Evolutionary conservation across 2,888 invertebrate genomes (phyloP), one percentile per base, ranked within the genome.

Genomic region (Eupsilia transversa): DNA sequence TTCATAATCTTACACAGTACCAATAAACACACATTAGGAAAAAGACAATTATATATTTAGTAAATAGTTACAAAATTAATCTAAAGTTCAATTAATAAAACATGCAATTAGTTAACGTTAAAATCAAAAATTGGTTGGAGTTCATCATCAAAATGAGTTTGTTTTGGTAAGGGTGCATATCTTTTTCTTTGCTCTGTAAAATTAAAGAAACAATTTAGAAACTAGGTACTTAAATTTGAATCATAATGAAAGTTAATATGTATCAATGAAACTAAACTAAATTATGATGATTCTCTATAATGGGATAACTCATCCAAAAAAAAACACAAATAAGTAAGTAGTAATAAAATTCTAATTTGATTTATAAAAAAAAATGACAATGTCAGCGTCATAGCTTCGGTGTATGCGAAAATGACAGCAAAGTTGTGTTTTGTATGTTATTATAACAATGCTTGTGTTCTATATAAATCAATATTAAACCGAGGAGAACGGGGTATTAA

Each of bases 101-200:
- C 79, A 84, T 79, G 79, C 79, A 80, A 67, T 70, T 70, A 61
- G 72, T 76, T 75, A 65, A 77, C 56, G 9, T 56, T 43, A 57
- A 71, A 77, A 57, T 49, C 2, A 56, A 57, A 57, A 57, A 72
- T 52, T 52, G 43, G 59, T 76, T 65, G 65, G 17, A 82, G 63
- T 46, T 66, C 73, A 67, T 85, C 65, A 75, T 75, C 35, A 54
- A 66, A 68, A 78, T 74, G 79, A 49, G 5, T 84, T 74, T 59
- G 49, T 27, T 82, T 68, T 66, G 74, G 63, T 65, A 89, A 86
- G 49, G 73, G 60, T 70, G 54, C 10, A 56, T 57, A 82, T 64
- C 57, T 69, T 77, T 86, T 87, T 81, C 59, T 71, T 80, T 74
- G 71, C 77, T 83, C 88, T 88, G 87, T 66, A 75, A 87, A 89